Percentiles rank a stretch among this genome's conserved stretches.
Evolutionary conservation across 2,888 invertebrate species (phyloP).

Genomic region (Amphimallon solstitiale): DNA sequence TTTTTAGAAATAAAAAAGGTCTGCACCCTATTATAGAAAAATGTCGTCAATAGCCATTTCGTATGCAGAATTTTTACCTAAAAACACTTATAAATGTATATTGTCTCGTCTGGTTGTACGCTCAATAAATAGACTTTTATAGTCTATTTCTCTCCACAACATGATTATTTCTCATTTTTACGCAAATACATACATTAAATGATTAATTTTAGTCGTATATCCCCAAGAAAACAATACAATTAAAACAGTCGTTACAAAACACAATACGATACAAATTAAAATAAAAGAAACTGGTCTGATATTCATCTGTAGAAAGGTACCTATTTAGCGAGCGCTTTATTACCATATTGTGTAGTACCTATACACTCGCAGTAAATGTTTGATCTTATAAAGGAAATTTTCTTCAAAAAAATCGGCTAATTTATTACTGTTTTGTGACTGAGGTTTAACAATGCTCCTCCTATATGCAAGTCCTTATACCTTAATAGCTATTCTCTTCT

Average conservation of each 20-base stretch:
- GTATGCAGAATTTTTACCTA: too few species aligned
- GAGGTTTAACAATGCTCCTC: slow-evolving; percentile 43
- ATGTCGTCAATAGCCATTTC: too few species aligned
- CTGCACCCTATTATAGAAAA: too few species aligned
- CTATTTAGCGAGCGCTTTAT: slow-evolving; percentile 44
- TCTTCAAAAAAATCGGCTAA: slow-evolving; percentile 43
- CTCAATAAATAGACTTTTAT: too few species aligned
- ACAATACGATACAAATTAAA: slow-evolving; percentile 40
- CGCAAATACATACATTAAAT: slow-evolving; percentile 2
- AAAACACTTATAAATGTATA: too few species aligned
- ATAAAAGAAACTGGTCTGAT: slow-evolving; percentile 36
- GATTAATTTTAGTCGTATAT: slow-evolving; percentile 25
- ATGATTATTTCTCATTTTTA: too few species aligned
- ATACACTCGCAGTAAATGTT: slow-evolving; percentile 41
- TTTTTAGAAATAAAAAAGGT: too few species aligned
- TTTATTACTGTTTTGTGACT: slow-evolving; percentile 45
- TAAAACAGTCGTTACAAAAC: slow-evolving; percentile 42
- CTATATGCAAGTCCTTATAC: slow-evolving; percentile 39
- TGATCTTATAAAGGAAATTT: slow-evolving; percentile 45
- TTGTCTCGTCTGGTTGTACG: too few species aligned
- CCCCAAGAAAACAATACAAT: slow-evolving; percentile 41
- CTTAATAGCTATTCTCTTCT: slow-evolving; percentile 45
- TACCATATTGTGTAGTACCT: slow-evolving; percentile 46
- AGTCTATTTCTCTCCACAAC: too few species aligned
- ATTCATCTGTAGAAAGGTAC: slow-evolving; percentile 45